phyloP scores from a whole-genome alignment of 2,888 invertebrate species.

The Scaptomyza caliginosa region DNA sequence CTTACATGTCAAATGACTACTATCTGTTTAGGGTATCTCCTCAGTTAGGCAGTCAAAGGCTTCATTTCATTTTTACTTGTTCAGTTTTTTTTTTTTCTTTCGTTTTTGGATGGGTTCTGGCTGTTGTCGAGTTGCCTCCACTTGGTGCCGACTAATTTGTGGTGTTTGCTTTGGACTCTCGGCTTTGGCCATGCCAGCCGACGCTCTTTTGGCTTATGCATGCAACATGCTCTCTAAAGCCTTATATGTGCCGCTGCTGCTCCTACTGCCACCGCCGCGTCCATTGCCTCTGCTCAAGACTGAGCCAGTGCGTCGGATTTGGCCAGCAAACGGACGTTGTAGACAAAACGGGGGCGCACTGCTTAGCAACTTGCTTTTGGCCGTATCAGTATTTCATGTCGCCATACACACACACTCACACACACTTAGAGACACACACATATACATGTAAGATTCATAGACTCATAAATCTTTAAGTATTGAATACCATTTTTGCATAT shows the following conservation, averaged over 20 bases:
- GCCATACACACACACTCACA: constrained; percentile 34
- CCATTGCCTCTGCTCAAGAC: neutral
- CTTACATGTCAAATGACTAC: neutral
- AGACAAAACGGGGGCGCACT: neutral
- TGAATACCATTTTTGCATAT: constrained; percentile 77
- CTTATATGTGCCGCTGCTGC: constrained; percentile 56
- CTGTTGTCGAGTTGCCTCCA: constrained; percentile 23
- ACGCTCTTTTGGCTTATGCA: constrained; percentile 69
- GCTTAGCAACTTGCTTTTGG: constrained; percentile 14
- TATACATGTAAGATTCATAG: constrained; percentile 73
- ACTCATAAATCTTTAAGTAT: constrained; percentile 78
- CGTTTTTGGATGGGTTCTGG: neutral
- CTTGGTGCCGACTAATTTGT: constrained; percentile 72
- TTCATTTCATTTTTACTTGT: constrained; percentile 4
- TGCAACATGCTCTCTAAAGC: constrained; percentile 54
- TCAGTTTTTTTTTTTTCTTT: neutral
- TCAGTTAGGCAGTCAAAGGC: constrained; percentile 2
- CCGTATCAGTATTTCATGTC: constrained; percentile 71
- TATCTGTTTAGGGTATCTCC: constrained; percentile 30
- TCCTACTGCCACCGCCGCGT: constrained; percentile 23
- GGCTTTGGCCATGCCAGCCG: constrained; percentile 46
- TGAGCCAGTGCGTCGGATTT: constrained; percentile 54
- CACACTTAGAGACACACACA: constrained; percentile 29
- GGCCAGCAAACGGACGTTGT: constrained; percentile 18
- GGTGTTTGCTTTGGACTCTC: constrained; percentile 76